These are phyloP conservation scores for Notarius lentiginosus DNA, from an alignment of 2,113 vertebrate genomes.

Conservation along the genomic window DNA sequence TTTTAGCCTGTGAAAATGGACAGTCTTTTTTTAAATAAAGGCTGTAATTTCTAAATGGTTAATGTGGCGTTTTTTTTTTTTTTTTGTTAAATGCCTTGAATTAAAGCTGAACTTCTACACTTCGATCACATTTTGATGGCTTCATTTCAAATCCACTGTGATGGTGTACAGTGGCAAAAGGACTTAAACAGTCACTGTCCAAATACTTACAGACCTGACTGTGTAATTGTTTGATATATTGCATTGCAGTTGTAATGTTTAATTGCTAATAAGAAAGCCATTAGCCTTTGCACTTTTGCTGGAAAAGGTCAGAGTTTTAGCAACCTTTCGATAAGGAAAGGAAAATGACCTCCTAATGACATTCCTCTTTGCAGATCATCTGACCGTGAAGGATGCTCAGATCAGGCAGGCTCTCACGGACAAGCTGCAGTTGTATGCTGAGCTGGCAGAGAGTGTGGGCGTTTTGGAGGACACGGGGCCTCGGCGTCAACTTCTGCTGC, in stretches of 20 bases:
- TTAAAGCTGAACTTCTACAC: too few species aligned
- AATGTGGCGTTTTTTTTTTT: too few species aligned
- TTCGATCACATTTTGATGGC: too few species aligned
- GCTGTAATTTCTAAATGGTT: too few species aligned
- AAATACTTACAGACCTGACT: too few species aligned
- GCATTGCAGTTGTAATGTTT: background rate
- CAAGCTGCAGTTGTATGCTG: slow-evolving; percentile 89
- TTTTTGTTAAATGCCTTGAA: too few species aligned
- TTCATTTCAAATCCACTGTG: too few species aligned
- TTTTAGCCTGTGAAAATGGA: too few species aligned
- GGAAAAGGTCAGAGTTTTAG: background rate
- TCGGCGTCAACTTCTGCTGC: slow-evolving; percentile 70
- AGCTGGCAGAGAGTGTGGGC: slow-evolving; percentile 78
- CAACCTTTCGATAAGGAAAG: background rate
- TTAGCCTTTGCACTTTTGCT: background rate
- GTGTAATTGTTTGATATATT: background rate
- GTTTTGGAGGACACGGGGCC: slow-evolving; percentile 74
- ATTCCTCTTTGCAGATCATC: slow-evolving; percentile 70
- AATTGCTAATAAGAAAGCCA: too few species aligned
- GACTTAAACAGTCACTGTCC: too few species aligned
- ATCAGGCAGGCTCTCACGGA: slow-evolving; percentile 81
- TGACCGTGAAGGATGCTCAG: slow-evolving; percentile 80
- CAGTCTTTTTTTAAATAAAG: too few species aligned
- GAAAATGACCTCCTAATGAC: background rate
- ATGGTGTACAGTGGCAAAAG: too few species aligned